A percentile compares a stretch with the other conserved stretches of the same genome.
These are phyloP conservation scores for Melinaea menophilus DNA, from an alignment of 2,888 invertebrate species.

Conservation along the genomic window DNA sequence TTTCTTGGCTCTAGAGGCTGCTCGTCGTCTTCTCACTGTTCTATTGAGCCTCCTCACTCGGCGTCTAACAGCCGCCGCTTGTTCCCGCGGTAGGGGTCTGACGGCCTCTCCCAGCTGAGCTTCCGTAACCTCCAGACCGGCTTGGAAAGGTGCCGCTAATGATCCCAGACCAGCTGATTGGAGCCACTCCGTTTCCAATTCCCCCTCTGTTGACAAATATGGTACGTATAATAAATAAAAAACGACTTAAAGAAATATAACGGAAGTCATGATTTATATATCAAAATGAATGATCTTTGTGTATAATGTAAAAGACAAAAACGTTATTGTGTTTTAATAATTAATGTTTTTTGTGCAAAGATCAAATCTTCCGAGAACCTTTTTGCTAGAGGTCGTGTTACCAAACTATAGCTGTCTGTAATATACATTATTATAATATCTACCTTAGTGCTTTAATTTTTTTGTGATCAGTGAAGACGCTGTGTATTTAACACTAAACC, in stretches of 20 bases:
- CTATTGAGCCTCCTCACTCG: slow-evolving; percentile 87
- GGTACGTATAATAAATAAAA: too few relatives aligned
- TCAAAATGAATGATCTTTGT: background rate
- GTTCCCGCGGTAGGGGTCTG: slow-evolving; percentile 81
- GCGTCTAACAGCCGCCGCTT: slow-evolving; percentile 87
- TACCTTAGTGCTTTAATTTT: too few relatives aligned
- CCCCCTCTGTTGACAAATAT: slow-evolving; percentile 78
- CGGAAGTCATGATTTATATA: slow-evolving; percentile 1
- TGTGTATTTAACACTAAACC: too few relatives aligned
- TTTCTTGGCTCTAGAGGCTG: slow-evolving; percentile 78
- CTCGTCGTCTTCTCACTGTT: slow-evolving; percentile 81
- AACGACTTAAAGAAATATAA: background rate
- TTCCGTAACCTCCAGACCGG: slow-evolving; percentile 82
- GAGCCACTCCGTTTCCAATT: slow-evolving; percentile 87
- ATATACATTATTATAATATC: too few relatives aligned
- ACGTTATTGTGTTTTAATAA: background rate
- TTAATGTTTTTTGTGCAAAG: background rate
- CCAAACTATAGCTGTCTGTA: too few relatives aligned
- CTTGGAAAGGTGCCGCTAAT: slow-evolving; percentile 83
- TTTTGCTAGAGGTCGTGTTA: background rate
- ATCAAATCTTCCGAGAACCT: background rate
- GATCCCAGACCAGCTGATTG: slow-evolving; percentile 84
- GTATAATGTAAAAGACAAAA: background rate
- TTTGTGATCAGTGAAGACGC: too few relatives aligned
- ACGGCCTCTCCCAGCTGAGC: slow-evolving; percentile 80